Evolutionary conservation across 2,797 vertebrate genomes (phyloP), one percentile per base, ranked within the genome.

Genomic region (Tokudaia tokunoshimensis): DNA sequence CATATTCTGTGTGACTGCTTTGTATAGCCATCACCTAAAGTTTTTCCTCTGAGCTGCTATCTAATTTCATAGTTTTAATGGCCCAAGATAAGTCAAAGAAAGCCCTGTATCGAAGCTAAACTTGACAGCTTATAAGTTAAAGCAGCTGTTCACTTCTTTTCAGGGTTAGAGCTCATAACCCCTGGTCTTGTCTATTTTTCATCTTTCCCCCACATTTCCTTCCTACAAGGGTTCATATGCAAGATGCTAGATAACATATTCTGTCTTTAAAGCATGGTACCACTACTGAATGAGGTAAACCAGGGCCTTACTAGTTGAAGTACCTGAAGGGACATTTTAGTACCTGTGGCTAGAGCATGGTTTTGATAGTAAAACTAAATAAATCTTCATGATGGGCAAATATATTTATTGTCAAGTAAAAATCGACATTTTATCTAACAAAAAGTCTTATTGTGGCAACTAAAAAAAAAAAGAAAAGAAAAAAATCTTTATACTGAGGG

Each of bases 351-450:
- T 63, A 88, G 22, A 52, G 7, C 50, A 24, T 88, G 29, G 3
- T 91, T 93, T 87, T 63, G 59, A 84, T 81, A 59, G 37, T 41
- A 17, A 95, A 95, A 72, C n/a, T 63, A 91, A 72, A 94, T 44
- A 95, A 91, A 86, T 41, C 52, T n/a, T 96, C 26, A 75, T 44
- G 82, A 52, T 76, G 91, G 85, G 4, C 44, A 89, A 89, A 92
- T 80, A 17, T 52, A 67, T 1, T 85, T 85, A 91, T 52, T 74
- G 8, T 52, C 55, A 74, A 96, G 72, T 85, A 15, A 80, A 55
- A 96, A 37, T 34, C 74, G 15, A 37, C 78, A 44, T 94, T 81
- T n/a, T 47, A 41, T 47, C 6, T 89, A 29, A 65, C 4, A 72
- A 83, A 88, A 34, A 89, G 85, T 90, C 47, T 70, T 81, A 90